Evolutionary conservation across 2,797 vertebrate species (phyloP).

Genomic region (Pangasius krempfi): DNA sequence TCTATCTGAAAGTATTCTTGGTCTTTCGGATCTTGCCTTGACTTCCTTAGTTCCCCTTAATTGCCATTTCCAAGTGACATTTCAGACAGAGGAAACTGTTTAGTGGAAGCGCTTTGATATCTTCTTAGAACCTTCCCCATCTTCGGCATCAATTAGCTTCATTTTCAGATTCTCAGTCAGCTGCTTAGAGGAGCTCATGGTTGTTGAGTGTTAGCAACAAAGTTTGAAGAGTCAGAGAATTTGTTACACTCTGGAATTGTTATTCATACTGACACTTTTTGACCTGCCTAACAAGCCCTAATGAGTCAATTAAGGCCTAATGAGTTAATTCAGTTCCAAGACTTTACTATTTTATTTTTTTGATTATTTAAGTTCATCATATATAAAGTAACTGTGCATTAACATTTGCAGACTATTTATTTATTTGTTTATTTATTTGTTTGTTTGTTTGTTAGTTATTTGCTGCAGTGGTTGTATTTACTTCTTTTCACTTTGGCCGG

Average conservation of each 20-base stretch:
- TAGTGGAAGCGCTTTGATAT: neutral
- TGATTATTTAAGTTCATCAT: neutral
- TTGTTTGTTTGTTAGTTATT: neutral
- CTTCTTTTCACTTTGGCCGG: neutral
- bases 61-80: neutral
- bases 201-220: constrained; percentile 1
- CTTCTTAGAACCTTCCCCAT: neutral
- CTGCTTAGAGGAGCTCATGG: neutral
- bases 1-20: neutral
- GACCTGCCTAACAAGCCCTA: neutral
- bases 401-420: neutral
- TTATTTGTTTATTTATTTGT: neutral
- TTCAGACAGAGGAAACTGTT: neutral
- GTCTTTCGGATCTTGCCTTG: neutral
- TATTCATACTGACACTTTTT: neutral
- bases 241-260: neutral
- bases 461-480: neutral
- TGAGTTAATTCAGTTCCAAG: neutral
- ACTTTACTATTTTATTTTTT: neutral
- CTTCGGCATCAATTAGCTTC: neutral
- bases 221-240: neutral
- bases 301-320: neutral
- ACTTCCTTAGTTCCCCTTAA: neutral
- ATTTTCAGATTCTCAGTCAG: neutral
- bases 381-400: neutral